Conservation (phyloP, 2,113 vertebrate genomes). For the Sorex araneus region DNA sequence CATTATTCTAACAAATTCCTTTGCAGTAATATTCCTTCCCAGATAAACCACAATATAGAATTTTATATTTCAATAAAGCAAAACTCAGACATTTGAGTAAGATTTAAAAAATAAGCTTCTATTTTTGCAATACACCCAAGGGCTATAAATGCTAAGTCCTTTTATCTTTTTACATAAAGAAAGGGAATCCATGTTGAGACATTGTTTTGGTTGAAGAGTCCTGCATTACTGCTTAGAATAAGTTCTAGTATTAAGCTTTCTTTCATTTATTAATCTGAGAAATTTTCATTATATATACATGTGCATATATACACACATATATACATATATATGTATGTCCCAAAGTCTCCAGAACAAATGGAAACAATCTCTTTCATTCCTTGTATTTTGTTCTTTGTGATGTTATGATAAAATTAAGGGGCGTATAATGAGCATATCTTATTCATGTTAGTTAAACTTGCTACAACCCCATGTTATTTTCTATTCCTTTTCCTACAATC, state of each 20-base stretch:
- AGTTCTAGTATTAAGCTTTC: conserved; percentile 42
- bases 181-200: conserved; percentile 46
- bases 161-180: neutral
- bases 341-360: conserved; percentile 68
- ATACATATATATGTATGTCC: no score
- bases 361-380: conserved; percentile 27
- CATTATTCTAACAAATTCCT: neutral
- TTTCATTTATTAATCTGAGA: conserved; percentile 69
- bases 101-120: neutral
- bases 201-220: conserved; percentile 40
- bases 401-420: conserved; percentile 55
- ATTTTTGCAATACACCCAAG: neutral
- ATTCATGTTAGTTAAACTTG: conserved; percentile 32
- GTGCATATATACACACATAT: neutral
- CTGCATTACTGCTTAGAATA: neutral
- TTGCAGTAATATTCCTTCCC: neutral
- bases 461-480: conserved; percentile 68
- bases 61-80: conserved; percentile 38
- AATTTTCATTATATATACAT: conserved; percentile 51
- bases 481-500: conserved; percentile 42
- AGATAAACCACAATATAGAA: neutral
- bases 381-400: neutral
- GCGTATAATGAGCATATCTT: conserved; percentile 14
- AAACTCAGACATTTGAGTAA: neutral
- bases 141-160: neutral